A percentile compares a stretch with the other conserved stretches of the same genome.
Evolutionary conservation across 2,113 vertebrate genomes (phyloP).

Genomic region (Lamprotornis superbus): DNA sequence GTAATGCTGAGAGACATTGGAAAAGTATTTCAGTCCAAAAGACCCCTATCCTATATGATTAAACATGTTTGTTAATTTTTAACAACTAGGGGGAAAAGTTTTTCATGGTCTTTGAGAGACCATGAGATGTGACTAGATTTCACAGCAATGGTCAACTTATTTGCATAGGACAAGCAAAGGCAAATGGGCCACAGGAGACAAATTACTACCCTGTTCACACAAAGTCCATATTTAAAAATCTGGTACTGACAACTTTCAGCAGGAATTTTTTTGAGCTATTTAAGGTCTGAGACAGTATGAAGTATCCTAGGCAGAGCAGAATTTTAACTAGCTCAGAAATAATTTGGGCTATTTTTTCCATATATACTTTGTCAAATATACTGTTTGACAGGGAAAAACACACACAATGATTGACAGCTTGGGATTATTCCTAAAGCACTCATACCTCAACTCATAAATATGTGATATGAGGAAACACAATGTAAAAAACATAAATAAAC

Average conservation of each 20-base stretch:
- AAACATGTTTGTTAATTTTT: neutral
- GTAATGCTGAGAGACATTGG: neutral
- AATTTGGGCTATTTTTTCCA: neutral
- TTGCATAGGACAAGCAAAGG: neutral
- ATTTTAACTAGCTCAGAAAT: neutral
- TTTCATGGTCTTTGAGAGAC: neutral
- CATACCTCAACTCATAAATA: neutral
- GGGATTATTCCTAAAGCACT: neutral
- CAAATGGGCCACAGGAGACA: neutral
- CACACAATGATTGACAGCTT: neutral
- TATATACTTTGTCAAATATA: neutral
- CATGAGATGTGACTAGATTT: neutral
- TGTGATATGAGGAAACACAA: neutral
- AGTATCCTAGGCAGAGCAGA: neutral
- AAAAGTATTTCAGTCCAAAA: neutral
- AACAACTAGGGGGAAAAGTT: neutral
- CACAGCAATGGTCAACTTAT: neutral
- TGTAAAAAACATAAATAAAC: neutral
- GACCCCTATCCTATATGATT: neutral
- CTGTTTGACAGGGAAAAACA: neutral
- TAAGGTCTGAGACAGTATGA: neutral
- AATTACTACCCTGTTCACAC: neutral
- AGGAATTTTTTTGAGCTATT: neutral
- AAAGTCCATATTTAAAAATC: neutral
- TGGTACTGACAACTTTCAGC: neutral